Percentiles rank a stretch among this genome's conserved stretches.
These are phyloP conservation scores for Phenganax subtilis DNA, from an alignment of 92 coral and sea anemone genomes.

Conservation along the genomic window DNA sequence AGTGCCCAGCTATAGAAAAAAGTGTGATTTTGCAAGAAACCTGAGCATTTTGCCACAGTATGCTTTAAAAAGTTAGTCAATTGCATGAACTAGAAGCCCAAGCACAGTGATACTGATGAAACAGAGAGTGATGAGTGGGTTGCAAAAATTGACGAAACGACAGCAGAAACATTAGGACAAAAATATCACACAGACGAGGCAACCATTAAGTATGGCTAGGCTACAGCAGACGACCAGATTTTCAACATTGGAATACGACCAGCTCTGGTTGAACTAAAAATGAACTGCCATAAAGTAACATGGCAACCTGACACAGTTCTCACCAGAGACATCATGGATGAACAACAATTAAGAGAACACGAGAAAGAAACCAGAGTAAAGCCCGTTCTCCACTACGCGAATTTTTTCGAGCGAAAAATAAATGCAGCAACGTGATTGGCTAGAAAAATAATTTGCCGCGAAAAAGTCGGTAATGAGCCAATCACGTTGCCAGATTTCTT, in stretches of 20 bases:
- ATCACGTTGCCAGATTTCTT: no score
- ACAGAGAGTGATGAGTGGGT: neutral
- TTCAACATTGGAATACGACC: slow-evolving; percentile 18
- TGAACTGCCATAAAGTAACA: slow-evolving; percentile 9
- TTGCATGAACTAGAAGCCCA: no score
- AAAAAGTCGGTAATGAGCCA: no score
- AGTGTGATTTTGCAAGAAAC: no score
- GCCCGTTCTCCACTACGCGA: no score
- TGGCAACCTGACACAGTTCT: slow-evolving; percentile 33
- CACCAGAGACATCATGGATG: slow-evolving; percentile 26
- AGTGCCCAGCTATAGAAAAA: no score
- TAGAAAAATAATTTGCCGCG: no score
- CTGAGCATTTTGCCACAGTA: no score
- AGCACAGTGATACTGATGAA: no score
- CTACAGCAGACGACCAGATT: slow-evolving; percentile 25
- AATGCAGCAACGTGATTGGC: no score
- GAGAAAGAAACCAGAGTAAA: slow-evolving; percentile 4
- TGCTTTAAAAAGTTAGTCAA: no score
- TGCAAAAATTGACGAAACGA: neutral
- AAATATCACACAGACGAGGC: neutral
- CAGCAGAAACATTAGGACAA: neutral
- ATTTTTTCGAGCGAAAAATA: no score
- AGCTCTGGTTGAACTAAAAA: slow-evolving; percentile 23
- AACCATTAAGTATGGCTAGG: slow-evolving; percentile 22
- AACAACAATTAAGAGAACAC: slow-evolving; percentile 18